Evolutionary conservation across 2,888 invertebrate genomes (phyloP).

Genomic region (Drosophila pseudotalamancana): DNA sequence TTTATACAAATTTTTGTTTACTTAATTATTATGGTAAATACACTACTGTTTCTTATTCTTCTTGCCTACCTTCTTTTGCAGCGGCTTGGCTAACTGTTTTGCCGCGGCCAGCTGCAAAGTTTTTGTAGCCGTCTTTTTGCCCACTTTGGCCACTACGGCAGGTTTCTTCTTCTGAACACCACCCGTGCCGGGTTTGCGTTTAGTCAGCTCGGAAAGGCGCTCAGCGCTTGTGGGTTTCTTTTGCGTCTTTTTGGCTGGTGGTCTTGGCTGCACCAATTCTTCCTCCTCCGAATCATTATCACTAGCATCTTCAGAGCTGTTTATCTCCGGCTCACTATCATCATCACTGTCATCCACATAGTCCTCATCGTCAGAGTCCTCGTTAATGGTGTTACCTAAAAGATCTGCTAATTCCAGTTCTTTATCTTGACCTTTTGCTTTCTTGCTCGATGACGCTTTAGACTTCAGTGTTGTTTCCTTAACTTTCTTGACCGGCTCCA

Average conservation of each 20-base stretch:
- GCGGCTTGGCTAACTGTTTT: slow-evolving; percentile 72
- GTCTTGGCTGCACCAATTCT: slow-evolving; percentile 16
- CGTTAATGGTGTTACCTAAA: slow-evolving; percentile 77
- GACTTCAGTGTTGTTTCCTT: slow-evolving; percentile 13
- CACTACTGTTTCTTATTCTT: slow-evolving; percentile 62
- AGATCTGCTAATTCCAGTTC: slow-evolving; percentile 70
- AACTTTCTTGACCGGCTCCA: slow-evolving; percentile 59
- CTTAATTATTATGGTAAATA: slow-evolving; percentile 46
- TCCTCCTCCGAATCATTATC: slow-evolving; percentile 37
- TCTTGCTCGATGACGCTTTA: slow-evolving; percentile 20
- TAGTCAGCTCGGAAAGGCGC: slow-evolving; percentile 62
- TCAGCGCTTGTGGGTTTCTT: slow-evolving; percentile 56
- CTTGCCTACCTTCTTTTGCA: slow-evolving; percentile 45
- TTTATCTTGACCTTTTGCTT: slow-evolving; percentile 52
- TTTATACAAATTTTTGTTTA: slow-evolving; percentile 58
- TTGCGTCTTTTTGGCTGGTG: slow-evolving; percentile 27
- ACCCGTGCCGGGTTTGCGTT: slow-evolving; percentile 77
- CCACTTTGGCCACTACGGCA: slow-evolving; percentile 11
- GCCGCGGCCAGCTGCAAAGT: slow-evolving; percentile 71
- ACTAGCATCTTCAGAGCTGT: slow-evolving; percentile 29
- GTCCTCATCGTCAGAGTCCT: slow-evolving; percentile 82
- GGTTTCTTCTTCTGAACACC: slow-evolving; percentile 78
- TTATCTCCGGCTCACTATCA: slow-evolving; percentile 29
- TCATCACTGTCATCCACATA: slow-evolving; percentile 54
- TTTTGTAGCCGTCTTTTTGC: slow-evolving; percentile 42